These are phyloP conservation scores for Atractosteus spatula DNA, from an alignment of 2,113 vertebrate genomes.

Conservation along the genomic window DNA sequence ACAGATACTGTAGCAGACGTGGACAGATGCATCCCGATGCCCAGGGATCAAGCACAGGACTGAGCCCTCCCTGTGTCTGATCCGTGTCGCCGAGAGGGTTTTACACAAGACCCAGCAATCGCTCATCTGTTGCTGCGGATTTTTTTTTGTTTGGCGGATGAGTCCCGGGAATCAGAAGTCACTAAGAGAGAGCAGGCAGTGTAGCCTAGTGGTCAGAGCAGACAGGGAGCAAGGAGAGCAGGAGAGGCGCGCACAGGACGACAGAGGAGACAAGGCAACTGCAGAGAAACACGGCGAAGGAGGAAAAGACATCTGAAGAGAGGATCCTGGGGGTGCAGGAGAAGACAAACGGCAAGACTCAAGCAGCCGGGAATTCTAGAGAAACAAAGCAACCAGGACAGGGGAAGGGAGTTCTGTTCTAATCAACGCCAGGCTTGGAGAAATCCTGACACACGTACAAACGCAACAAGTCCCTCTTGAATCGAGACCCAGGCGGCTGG, in stretches of 20 bases:
- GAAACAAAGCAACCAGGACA: constrained; percentile 21
- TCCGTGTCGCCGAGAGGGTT: too few species aligned
- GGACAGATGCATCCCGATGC: too few species aligned
- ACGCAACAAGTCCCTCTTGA: constrained; percentile 58
- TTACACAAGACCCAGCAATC: constrained; percentile 37
- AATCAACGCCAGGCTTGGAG: constrained; percentile 42
- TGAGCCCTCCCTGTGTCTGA: too few species aligned
- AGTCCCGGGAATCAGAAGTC: neutral
- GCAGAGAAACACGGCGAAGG: neutral
- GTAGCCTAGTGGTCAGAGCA: constrained; percentile 64
- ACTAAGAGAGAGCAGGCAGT: constrained; percentile 48
- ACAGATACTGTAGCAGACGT: too few species aligned
- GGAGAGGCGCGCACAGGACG: constrained; percentile 7
- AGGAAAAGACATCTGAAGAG: constrained; percentile 9
- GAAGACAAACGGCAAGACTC: neutral
- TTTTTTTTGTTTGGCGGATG: neutral
- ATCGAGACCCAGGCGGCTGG: constrained; percentile 50
- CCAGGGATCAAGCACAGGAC: too few species aligned
- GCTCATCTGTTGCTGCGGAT: constrained; percentile 57
- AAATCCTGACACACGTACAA: constrained; percentile 23
- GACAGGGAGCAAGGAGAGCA: constrained; percentile 31
- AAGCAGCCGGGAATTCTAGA: constrained; percentile 13
- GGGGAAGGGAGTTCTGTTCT: constrained; percentile 29
- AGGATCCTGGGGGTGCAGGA: neutral
- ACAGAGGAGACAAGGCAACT: neutral